Percentiles rank a stretch among this genome's conserved stretches.
phyloP scores from a whole-genome alignment of 30 jellyfish, hydroid and myxozoan genomes.

The Hydra vulgaris region DNA sequence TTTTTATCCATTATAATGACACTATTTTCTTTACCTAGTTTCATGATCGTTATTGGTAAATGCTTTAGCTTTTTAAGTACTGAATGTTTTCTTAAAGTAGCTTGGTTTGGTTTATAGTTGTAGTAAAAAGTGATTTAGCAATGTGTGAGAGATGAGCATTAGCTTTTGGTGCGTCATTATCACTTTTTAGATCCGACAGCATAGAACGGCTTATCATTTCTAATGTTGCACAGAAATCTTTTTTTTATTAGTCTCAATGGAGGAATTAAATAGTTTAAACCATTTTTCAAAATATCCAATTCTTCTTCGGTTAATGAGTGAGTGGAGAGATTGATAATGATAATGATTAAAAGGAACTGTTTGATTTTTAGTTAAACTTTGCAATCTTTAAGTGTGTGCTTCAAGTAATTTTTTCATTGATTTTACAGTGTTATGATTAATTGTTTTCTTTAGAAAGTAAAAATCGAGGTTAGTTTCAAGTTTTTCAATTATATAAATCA shows the following conservation, averaged over 20 bases:
- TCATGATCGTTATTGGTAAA: background rate
- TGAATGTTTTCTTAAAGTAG: background rate
- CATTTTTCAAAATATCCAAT: slow-evolving; percentile 1
- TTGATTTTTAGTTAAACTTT: no score
- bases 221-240: background rate
- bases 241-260: background rate
- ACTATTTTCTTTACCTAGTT: background rate
- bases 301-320: background rate
- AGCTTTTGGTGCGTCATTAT: background rate
- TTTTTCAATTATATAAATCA: no score
- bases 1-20: slow-evolving; percentile 1
- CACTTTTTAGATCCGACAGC: background rate
- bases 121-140: background rate
- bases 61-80: background rate
- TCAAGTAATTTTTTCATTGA: no score
- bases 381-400: no score
- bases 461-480: no score
- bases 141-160: background rate
- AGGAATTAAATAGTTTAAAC: background rate
- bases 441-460: no score
- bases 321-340: background rate
- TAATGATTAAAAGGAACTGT: no score
- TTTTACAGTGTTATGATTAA: no score
- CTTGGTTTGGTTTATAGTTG: background rate
- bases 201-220: slow-evolving; percentile 4